phyloP scores from a whole-genome alignment of 2,888 invertebrate genomes.

The Deladenus siricidicola region DNA sequence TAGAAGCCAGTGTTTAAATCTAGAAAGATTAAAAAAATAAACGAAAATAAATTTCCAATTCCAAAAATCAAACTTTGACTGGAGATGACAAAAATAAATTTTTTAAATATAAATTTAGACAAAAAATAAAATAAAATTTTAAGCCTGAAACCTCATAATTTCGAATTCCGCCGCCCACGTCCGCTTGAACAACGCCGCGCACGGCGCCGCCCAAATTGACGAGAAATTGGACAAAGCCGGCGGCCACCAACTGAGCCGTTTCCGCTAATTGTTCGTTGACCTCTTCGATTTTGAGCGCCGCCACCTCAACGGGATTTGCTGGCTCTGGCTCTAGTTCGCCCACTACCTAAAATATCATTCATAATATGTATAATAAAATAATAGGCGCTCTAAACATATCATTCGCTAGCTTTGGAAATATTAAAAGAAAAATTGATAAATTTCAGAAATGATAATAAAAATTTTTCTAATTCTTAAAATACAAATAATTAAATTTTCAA shows the following conservation, averaged over 20 bases:
- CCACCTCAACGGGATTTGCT: constrained; percentile 26
- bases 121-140: background rate
- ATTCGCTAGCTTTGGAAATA: no score
- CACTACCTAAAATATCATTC: constrained; percentile 11
- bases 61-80: no score
- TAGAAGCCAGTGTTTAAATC: background rate
- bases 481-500: no score
- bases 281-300: constrained; percentile 22
- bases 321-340: constrained; percentile 17
- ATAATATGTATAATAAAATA: no score
- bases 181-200: constrained; percentile 39
- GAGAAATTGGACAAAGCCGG: constrained; percentile 22
- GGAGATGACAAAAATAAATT: no score
- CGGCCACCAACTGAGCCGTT: constrained; percentile 19
- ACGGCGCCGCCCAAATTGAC: constrained; percentile 34
- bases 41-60: background rate
- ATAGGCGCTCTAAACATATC: no score
- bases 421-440: no score
- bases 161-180: constrained; percentile 28
- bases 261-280: constrained; percentile 25
- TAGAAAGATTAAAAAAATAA: background rate
- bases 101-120: background rate
- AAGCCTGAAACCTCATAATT: constrained; percentile 25
- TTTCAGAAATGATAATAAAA: no score
- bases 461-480: no score